phyloP scores from a whole-genome alignment of 1,140 invertebrate genomes.

The Aphis craccivora region DNA sequence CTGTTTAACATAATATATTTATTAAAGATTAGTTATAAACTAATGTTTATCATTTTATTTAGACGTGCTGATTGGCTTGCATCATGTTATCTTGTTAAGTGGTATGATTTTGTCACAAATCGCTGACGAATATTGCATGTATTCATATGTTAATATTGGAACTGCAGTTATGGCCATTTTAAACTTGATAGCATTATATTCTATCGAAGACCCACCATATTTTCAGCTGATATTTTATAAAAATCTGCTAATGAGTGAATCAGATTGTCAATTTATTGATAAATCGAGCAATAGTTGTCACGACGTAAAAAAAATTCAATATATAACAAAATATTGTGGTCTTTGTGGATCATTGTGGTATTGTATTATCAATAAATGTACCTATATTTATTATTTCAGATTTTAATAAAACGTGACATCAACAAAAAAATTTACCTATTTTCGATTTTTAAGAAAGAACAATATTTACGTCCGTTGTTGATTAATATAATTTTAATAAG shows the following conservation, averaged over 20 bases:
- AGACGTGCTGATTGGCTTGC: not conserved
- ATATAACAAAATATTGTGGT: not conserved
- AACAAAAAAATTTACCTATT: not conserved
- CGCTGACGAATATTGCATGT: not conserved
- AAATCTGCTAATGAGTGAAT: not conserved
- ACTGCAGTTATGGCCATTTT: not conserved
- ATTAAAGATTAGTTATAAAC: too few species aligned
- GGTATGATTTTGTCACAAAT: not conserved
- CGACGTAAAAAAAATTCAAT: not conserved
- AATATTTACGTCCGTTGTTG: not conserved
- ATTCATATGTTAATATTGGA: too few species aligned
- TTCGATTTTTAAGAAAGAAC: not conserved
- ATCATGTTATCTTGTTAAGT: not conserved
- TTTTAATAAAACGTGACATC: not conserved
- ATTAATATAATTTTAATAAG: not conserved
- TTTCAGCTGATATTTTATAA: not conserved
- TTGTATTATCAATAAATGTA: not conserved
- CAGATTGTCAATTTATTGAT: not conserved
- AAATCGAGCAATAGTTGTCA: not conserved
- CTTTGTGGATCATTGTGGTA: not conserved
- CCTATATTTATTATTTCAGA: conserved; percentile 5
- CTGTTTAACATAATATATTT: too few species aligned
- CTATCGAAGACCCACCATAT: not conserved
- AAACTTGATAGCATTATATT: not conserved
- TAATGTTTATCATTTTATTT: not conserved